phyloP scores from a whole-genome alignment of 2,113 vertebrate species.

The Tychaedon coryphoeus region DNA sequence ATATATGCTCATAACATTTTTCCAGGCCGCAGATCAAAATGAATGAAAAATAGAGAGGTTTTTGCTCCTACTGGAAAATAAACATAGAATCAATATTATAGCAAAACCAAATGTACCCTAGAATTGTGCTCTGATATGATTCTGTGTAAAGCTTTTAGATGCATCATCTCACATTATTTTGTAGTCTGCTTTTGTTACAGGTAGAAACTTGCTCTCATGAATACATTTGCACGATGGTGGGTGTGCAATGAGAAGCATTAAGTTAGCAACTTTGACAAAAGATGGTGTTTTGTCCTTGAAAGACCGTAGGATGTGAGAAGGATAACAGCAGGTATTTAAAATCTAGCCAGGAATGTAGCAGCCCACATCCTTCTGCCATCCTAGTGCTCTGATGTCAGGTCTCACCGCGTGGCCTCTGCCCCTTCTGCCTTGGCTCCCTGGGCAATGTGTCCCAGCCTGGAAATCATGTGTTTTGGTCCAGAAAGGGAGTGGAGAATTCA shows the following conservation, averaged over 20 bases:
- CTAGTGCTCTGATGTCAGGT: rapidly evolving
- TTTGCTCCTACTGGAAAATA: neutral
- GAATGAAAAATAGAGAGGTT: rapidly evolving
- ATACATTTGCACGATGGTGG: neutral
- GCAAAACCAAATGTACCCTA: neutral
- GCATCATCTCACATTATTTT: neutral
- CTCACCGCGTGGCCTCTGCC: neutral
- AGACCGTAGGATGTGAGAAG: neutral
- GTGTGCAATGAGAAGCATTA: neutral
- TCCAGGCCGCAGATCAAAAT: neutral
- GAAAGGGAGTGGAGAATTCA: neutral
- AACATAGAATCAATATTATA: neutral
- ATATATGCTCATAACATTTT: neutral
- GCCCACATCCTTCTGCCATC: neutral
- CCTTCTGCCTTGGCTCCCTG: neutral
- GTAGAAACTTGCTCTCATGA: neutral
- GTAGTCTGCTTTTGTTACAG: neutral
- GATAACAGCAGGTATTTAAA: neutral
- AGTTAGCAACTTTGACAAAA: neutral
- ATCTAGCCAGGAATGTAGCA: neutral
- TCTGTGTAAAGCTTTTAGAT: neutral
- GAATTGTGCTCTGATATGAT: neutral
- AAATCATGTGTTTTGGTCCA: rapidly evolving
- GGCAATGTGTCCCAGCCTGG: neutral
- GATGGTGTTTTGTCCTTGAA: neutral